Base-by-base conservation (phyloP, 2,888 invertebrate genomes). In the Dasysyrphus albostriatus region DNA sequence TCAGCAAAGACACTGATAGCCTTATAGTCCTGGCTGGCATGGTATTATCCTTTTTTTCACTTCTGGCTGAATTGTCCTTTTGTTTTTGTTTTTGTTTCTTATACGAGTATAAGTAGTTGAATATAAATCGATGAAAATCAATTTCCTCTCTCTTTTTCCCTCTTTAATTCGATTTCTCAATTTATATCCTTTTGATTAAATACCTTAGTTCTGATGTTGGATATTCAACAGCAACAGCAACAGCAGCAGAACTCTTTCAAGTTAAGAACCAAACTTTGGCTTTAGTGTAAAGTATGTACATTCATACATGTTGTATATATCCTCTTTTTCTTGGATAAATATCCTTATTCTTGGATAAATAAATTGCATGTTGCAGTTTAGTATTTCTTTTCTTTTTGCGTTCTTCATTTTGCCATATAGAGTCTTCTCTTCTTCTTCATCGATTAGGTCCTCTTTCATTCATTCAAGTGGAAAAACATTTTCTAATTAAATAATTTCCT, bases 401-500 rank as follows among this genome's bases (percentile, higher is more conserved):
- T 49, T 56, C 37, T 7, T 47, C 10, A 42, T 54, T 14, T 32
- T 54, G 8, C 14, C 8, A 54, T 54, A 29, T 54, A 29, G 54
- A 32, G 5, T 63, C 14, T 42, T 51, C 14, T 44, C 14, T 44
- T 16, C 10, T 44, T 12, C 6, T 29, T 24, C 42, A 34, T 44
- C 54, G 65, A 54, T 75, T 54, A 32, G 37, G 19, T 67, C 42
- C 16, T 67, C 5, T 56, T 56, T 24, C 16, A 6, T 32, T 56
- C 37, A 51, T 47, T 67, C 37, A 37, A 59, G 42, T 34, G 72
- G 51, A 73, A 73, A 73, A 81, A 59, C 72, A 73, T 77, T 76
- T 84, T 81, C 75, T 61, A 85, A 85, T 85, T 85, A 85, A 81
- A 73, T 70, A 77, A 77, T 81, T 85, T 85, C 76, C 69, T 85